Evolutionary conservation across 2,113 vertebrate genomes (phyloP), one percentile per base, ranked within the genome.

Genomic region (Stegostoma tigrinum): DNA sequence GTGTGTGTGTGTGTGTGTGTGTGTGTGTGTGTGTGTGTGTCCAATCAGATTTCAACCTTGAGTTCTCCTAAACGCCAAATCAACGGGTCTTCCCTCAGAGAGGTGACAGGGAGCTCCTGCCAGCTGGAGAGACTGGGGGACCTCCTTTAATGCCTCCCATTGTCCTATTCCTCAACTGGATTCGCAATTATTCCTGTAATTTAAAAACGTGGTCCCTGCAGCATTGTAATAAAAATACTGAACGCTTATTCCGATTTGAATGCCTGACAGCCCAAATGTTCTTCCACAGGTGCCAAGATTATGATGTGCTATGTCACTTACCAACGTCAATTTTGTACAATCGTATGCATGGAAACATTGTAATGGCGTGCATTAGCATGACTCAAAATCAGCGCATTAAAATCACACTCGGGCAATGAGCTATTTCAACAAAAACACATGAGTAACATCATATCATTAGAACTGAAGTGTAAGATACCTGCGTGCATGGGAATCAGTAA

Each of bases 401-500:
- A 93, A 93, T 93, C 23, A 93, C 55, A 66, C 34, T n/a, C 15
- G 27, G 30, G 34, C 34, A 66, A 66, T 66, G 61, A 38, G 89
- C 23, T n/a, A 66, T 66, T 66, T 38, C 34, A 93, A 93, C 34
- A 8, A 24, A 52, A 66, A 66, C 21, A 93, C 30, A n/a, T n/a
- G 34, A 93, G 19, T 93, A 34, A 52, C 24, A 19, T 38, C 61
- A 42, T 66, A 38, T 93, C 89, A 93, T 66, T n/a, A 66, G 34
- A 64, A 66, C 5, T 93, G 89, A 38, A 93, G 64, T 38, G 66
- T 19, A 93, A 93, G 89, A 93, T 93, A 66, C 89, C 61, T 93
- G 66, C 17, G 89, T 93, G 55, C 34, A n/a, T 93, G 34, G 38
- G 61, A 7, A 93, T 93, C 89, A 93, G 89, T 93, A 93, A 93